A percentile compares a stretch with the other conserved stretches of the same genome.
Evolutionary conservation across 2,113 vertebrate genomes (phyloP).

Genomic region (Indri indri): DNA sequence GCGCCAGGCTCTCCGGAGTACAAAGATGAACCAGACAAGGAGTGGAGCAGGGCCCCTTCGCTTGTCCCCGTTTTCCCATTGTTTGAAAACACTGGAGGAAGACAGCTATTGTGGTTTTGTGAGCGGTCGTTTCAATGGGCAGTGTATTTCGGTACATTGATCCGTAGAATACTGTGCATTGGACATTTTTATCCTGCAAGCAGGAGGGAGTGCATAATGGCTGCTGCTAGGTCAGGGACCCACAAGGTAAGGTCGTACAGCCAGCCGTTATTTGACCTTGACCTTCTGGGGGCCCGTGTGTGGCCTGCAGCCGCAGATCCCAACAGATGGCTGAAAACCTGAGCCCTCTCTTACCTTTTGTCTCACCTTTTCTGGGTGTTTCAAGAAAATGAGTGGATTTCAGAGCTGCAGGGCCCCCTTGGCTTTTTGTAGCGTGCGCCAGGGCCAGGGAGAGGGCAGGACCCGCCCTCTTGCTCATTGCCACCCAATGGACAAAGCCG

Average conservation of each 20-base stretch:
- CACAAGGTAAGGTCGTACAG: not conserved
- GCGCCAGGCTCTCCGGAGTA: not conserved
- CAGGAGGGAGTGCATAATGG: not conserved
- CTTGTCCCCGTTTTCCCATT: not conserved
- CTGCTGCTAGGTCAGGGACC: not conserved
- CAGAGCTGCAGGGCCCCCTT: not conserved
- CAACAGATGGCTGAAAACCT: not conserved
- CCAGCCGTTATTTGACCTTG: not conserved
- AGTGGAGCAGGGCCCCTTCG: not conserved
- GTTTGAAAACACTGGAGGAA: not conserved
- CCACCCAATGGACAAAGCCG: not conserved
- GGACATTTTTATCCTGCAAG: not conserved
- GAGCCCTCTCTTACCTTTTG: not conserved
- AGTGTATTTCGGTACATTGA: not conserved
- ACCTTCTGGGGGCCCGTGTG: not conserved
- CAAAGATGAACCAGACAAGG: not conserved
- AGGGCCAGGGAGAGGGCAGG: not conserved
- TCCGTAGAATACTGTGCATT: not conserved
- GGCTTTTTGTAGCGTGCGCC: not conserved
- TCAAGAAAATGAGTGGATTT: not conserved
- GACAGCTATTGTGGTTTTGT: rapidly evolving
- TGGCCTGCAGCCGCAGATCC: not conserved
- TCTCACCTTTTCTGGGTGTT: not conserved
- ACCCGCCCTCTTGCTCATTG: not conserved
- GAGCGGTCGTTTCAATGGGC: not conserved